A percentile compares a stretch with the other conserved stretches of the same genome.
Conservation (phyloP, 2,888 invertebrate species). For the Marasmarcha lunaedactyla region DNA sequence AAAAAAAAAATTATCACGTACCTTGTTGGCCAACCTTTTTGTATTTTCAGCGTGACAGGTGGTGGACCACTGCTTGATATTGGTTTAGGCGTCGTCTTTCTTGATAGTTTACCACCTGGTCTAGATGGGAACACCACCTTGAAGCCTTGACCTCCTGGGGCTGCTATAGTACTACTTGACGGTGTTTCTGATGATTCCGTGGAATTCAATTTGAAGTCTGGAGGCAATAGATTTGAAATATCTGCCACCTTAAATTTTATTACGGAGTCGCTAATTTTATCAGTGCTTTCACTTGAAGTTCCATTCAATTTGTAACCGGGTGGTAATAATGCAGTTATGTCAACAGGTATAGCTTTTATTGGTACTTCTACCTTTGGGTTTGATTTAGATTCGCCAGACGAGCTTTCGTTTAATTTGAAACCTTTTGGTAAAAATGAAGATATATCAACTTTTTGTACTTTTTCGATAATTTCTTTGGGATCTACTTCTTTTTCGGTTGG, state of each 20-base stretch:
- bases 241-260: slow-evolving; percentile 50
- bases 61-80: slow-evolving; percentile 54
- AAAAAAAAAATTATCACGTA: slow-evolving; percentile 27
- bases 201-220: slow-evolving; percentile 63
- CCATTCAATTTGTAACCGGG: slow-evolving; percentile 63
- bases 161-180: slow-evolving; percentile 38
- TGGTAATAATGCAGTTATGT: slow-evolving; percentile 75
- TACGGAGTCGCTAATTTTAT: slow-evolving; percentile 21
- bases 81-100: slow-evolving; percentile 72
- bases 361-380: slow-evolving; percentile 29
- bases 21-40: slow-evolving; percentile 88
- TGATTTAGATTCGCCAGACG: slow-evolving; percentile 35
- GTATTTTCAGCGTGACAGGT: slow-evolving; percentile 74
- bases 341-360: slow-evolving; percentile 34
- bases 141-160: slow-evolving; percentile 54
- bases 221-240: slow-evolving; percentile 73
- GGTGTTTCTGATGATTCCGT: slow-evolving; percentile 25
- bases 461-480: slow-evolving; percentile 34
- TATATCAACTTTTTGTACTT: slow-evolving; percentile 53
- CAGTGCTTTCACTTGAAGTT: slow-evolving; percentile 17
- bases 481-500: slow-evolving; percentile 30
- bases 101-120: slow-evolving; percentile 73
- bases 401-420: slow-evolving; percentile 55
- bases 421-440: slow-evolving; percentile 74
- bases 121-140: slow-evolving; percentile 86